These are phyloP conservation scores for Mallotus villosus DNA, from an alignment of 2,797 vertebrate species.

Conservation along the genomic window DNA sequence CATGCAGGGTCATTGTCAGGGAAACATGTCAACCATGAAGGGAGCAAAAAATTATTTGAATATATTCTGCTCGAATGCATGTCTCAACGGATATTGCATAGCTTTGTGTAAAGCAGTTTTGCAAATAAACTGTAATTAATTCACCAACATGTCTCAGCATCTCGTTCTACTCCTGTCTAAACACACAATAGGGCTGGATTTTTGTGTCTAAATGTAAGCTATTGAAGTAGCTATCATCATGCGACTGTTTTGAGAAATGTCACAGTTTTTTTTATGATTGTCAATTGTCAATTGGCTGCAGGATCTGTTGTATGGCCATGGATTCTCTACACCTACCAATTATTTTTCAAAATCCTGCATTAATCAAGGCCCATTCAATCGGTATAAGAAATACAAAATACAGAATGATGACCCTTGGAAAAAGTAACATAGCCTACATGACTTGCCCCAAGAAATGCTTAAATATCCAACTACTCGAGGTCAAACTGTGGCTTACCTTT, in stretches of 20 bases:
- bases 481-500: slow-evolving; percentile 61
- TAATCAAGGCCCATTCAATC: no score
- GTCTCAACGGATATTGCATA: background rate
- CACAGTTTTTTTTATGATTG: no score
- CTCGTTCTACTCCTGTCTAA: background rate
- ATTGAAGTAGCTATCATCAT: no score
- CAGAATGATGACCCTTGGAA: no score
- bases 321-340: no score
- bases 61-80: background rate
- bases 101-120: background rate
- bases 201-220: no score
- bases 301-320: background rate
- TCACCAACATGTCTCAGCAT: background rate
- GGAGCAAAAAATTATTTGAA: background rate
- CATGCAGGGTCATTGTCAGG: no score
- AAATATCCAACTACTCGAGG: background rate
- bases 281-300: no score
- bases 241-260: no score
- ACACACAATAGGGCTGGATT: background rate
- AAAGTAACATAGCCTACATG: no score
- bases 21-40: background rate
- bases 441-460: background rate
- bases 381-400: no score
- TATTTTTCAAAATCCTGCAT: no score
- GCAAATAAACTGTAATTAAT: background rate